phyloP scores from a whole-genome alignment of 2,888 invertebrate species.

The Petrophora chlorosata region DNA sequence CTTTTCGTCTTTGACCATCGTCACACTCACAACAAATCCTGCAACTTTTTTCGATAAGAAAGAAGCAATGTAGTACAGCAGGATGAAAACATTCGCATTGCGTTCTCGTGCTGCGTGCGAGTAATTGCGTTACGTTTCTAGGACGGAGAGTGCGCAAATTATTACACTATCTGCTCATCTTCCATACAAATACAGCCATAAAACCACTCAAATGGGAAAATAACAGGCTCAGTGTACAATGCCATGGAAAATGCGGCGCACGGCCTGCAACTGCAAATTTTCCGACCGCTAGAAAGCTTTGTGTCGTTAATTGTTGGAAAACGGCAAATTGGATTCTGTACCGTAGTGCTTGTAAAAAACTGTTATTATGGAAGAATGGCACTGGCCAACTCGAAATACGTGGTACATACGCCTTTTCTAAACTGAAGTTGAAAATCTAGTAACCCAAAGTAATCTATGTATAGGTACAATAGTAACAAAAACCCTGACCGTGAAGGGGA shows the following conservation, averaged over 20 bases:
- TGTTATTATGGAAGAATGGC: neutral
- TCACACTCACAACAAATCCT: too few species aligned
- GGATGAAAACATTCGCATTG: slow-evolving; percentile 39
- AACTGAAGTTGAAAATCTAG: too few species aligned
- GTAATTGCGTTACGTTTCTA: slow-evolving; percentile 80
- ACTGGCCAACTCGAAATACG: neutral
- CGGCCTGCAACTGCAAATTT: slow-evolving; percentile 58
- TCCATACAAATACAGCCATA: slow-evolving; percentile 68
- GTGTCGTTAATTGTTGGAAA: slow-evolving; percentile 58
- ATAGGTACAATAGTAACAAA: too few species aligned
- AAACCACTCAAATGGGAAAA: slow-evolving; percentile 82
- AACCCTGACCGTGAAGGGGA: too few species aligned
- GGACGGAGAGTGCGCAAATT: slow-evolving; percentile 68
- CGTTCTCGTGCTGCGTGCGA: slow-evolving; percentile 71
- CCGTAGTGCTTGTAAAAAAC: neutral
- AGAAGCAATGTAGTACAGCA: slow-evolving; percentile 33
- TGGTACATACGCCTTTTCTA: neutral
- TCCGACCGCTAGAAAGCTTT: slow-evolving; percentile 72
- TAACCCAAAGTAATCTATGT: too few species aligned
- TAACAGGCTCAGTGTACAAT: slow-evolving; percentile 79
- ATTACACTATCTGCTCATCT: slow-evolving; percentile 73
- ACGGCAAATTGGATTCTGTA: slow-evolving; percentile 31
- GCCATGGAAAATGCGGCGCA: slow-evolving; percentile 71
- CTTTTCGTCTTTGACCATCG: too few species aligned
- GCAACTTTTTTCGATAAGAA: too few species aligned